phyloP scores from a whole-genome alignment of 1,140 invertebrate genomes.

The Brachionus sp. region DNA sequence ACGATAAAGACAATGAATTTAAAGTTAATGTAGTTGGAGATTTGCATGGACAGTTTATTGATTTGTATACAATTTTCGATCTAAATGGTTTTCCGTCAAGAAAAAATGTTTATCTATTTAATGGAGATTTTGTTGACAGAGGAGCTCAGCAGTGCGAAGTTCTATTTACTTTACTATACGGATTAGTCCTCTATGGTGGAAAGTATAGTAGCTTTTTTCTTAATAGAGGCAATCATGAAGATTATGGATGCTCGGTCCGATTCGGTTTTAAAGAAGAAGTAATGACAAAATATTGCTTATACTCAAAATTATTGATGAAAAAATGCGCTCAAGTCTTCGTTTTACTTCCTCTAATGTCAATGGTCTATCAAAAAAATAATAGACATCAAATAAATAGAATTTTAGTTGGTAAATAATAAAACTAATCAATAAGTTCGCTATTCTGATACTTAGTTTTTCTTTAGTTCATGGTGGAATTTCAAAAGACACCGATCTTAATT shows the following conservation, averaged over 20 bases:
- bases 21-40: slow-evolving; percentile 69
- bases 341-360: neutral
- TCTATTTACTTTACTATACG: neutral
- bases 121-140: slow-evolving; percentile 57
- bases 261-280: slow-evolving; percentile 86
- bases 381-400: neutral
- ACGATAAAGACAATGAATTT: slow-evolving; percentile 60
- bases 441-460: neutral
- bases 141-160: slow-evolving; percentile 34
- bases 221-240: slow-evolving; percentile 46
- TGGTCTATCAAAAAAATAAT: neutral
- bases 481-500: slow-evolving; percentile 37
- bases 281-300: slow-evolving; percentile 70
- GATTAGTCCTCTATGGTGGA: neutral
- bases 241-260: slow-evolving; percentile 79
- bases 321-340: slow-evolving; percentile 36
- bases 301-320: slow-evolving; percentile 45
- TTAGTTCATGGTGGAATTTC: slow-evolving; percentile 44
- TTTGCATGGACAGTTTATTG: slow-evolving; percentile 43
- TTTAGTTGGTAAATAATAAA: slow-evolving; percentile 7
- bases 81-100: slow-evolving; percentile 60
- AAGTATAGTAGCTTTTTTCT: slow-evolving; percentile 42
- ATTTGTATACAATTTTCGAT: slow-evolving; percentile 47
- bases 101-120: slow-evolving; percentile 86
- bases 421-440: neutral